Base-by-base conservation (phyloP, 37 sponge, comb jelly and placozoan species). In the Axinella damicornis region DNA sequence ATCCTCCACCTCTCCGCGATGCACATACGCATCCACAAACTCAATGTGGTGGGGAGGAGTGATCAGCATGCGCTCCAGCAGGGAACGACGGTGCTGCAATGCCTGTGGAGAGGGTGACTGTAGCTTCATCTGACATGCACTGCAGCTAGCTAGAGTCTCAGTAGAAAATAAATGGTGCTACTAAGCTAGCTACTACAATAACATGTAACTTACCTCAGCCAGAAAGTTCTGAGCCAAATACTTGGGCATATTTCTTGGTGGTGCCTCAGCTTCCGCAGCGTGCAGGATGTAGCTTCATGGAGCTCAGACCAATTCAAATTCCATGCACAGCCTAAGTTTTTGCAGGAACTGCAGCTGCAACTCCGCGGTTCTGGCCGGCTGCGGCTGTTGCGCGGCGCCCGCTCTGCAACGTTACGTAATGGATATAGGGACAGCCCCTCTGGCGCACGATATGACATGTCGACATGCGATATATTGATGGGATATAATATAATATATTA, bases 41-140 rank as follows among this genome's bases (percentile, higher is more conserved):
- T 93, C 94, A 22, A 93, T 75, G 59, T 93, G 94, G 46, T 80
- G 58, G 0, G 94, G 94, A 17, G 65, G 64, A 13, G 83, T 28
- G 17, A 93, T 69, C 30, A 67, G 46, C 82, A 89, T 80, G 39
- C 87, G 80, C 31, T 85, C 82, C 71, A 86, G 37, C 38, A 80
- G 75, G 25, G 62, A 31, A n/a, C 80, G 64, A n/a, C 80, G 86
- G 24, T 89, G 62, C 54, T 71, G 76, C 16, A 85, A 32, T 19
- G 87, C 87, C 94, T 93, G 53, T 38, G 22, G 65, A 35, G 55
- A 0, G 30, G 41, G n/a, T n/a, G n/a, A n/a, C n/a, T n/a, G n/a
- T n/a, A n/a, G n/a, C n/a, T n/a, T n/a, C n/a, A n/a, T n/a, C n/a
- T n/a, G n/a, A n/a, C n/a, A n/a, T n/a, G n/a, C n/a, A n/a, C n/a